These are phyloP conservation scores for Diachrysia chrysitis DNA, from an alignment of 2,888 invertebrate species.

Conservation along the genomic window DNA sequence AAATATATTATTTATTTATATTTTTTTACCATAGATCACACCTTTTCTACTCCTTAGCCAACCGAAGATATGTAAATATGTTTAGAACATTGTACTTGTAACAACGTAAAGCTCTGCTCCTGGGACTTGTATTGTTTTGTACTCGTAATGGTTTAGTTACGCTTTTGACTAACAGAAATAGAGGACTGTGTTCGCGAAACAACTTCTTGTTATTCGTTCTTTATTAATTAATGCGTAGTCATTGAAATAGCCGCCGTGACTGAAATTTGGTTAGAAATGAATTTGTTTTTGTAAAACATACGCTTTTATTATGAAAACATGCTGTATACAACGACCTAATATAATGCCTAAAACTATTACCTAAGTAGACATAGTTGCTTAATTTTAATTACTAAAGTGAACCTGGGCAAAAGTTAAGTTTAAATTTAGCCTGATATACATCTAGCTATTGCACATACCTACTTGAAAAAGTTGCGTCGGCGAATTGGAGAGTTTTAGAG, in stretches of 20 bases:
- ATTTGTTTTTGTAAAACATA: neutral
- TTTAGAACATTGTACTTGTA: too few relatives aligned
- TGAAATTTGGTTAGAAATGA: neutral
- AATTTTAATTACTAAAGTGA: constrained; percentile 17
- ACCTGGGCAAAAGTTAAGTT: constrained; percentile 24
- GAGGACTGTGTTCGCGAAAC: neutral
- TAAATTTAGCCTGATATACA: constrained; percentile 30
- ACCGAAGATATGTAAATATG: too few relatives aligned
- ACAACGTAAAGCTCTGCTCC: too few relatives aligned
- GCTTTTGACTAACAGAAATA: too few relatives aligned
- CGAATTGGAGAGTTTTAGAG: constrained; percentile 17
- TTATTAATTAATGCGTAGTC: neutral
- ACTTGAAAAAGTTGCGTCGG: constrained; percentile 19
- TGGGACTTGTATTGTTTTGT: too few relatives aligned
- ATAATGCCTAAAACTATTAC: neutral
- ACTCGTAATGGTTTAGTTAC: too few relatives aligned
- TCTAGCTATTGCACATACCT: constrained; percentile 29
- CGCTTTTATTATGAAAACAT: neutral
- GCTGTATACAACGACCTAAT: neutral
- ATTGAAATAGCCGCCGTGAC: neutral
- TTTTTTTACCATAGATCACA: too few relatives aligned
- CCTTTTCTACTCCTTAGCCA: too few relatives aligned
- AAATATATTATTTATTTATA: too few relatives aligned
- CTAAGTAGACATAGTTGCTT: constrained; percentile 20
- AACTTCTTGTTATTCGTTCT: neutral